Conservation (phyloP, 1,140 invertebrate genomes). For the Rhyzopertha dominica region DNA sequence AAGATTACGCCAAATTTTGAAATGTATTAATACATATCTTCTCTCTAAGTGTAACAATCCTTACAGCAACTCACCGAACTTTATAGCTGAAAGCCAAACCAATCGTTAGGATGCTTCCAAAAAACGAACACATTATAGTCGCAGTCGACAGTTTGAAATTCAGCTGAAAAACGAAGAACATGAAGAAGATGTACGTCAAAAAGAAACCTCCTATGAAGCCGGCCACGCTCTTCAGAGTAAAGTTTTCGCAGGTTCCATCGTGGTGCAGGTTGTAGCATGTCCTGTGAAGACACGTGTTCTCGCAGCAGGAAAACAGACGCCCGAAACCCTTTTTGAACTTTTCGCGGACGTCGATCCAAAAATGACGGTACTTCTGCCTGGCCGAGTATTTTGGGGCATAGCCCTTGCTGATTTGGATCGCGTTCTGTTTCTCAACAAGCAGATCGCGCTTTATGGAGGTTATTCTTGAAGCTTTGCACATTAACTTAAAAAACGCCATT, state of each 20-base stretch:
- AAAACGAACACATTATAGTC: slow-evolving; percentile 54
- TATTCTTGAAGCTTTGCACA: slow-evolving; percentile 28
- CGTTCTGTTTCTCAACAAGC: slow-evolving; percentile 34
- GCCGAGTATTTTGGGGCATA: slow-evolving; percentile 12
- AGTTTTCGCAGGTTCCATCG: slow-evolving; percentile 56
- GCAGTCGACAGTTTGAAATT: slow-evolving; percentile 52
- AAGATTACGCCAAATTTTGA: too few species aligned
- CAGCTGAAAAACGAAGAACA: slow-evolving; percentile 60
- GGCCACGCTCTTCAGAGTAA: slow-evolving; percentile 53
- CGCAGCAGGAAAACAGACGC: slow-evolving; percentile 21
- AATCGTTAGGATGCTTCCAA: slow-evolving; percentile 58
- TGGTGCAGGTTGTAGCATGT: slow-evolving; percentile 46
- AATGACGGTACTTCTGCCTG: slow-evolving; percentile 27
- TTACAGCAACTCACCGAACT: slow-evolving; percentile 51
- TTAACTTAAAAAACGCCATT: slow-evolving; percentile 26
- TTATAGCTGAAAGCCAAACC: slow-evolving; percentile 61
- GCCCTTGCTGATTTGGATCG: slow-evolving; percentile 21
- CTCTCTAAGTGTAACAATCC: too few species aligned
- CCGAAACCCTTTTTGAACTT: slow-evolving; percentile 22
- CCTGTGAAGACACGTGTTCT: slow-evolving; percentile 20
- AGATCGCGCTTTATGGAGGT: slow-evolving; percentile 25
- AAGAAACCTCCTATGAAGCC: slow-evolving; percentile 58
- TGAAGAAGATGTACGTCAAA: slow-evolving; percentile 59
- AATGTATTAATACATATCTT: too few species aligned
- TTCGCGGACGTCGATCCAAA: slow-evolving; percentile 20